Evolutionary conservation across 1,140 invertebrate species (phyloP), one percentile per base, ranked within the genome.

Genomic region (Ips nitidus): DNA sequence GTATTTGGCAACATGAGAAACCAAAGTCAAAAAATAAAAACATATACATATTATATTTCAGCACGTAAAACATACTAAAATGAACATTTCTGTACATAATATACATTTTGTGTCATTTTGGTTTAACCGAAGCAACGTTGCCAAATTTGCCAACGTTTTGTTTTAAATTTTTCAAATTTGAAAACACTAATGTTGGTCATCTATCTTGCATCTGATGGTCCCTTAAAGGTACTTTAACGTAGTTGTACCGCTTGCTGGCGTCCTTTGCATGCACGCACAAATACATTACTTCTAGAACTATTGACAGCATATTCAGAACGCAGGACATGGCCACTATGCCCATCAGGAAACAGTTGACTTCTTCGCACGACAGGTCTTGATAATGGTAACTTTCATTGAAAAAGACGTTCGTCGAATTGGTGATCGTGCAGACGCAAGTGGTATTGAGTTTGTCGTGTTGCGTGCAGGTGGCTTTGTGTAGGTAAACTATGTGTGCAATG

Each of bases 221-320:
- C 0, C 41, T 70, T 7, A 66, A 40, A 8, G 72, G 72, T 36
- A 73, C 69, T 36, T 66, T 68, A 37, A 64, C 47, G 42, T 83
- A 83, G 4, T 76, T 74, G 56, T 81, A 80, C n/a, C 76, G 73
- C 60, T 81, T 80, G 8, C 79, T 75, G 63, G 78, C 81, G 7
- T 38, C 5, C 3, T 76, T 77, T 82, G 83, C 84, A 64, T 84
- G 81, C 42, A 84, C 73, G 63, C 81, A 81, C 7, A 84, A 76
- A 71, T 83, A 83, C 76, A 81, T 80, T 1, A 78, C 66, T 4
- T 81, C 79, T 38, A 83, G 67, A 40, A 83, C 52, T 0, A 79
- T 78, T 2, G 75, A 81, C 5, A 83, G 69, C 7, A 72, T 66
- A 67, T 82, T 84, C 2, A 76, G 71, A 38, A 78, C 75, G 63